Evolutionary conservation across 2,888 invertebrate genomes (phyloP).

Genomic region (Drosophila parthenogenetica): DNA sequence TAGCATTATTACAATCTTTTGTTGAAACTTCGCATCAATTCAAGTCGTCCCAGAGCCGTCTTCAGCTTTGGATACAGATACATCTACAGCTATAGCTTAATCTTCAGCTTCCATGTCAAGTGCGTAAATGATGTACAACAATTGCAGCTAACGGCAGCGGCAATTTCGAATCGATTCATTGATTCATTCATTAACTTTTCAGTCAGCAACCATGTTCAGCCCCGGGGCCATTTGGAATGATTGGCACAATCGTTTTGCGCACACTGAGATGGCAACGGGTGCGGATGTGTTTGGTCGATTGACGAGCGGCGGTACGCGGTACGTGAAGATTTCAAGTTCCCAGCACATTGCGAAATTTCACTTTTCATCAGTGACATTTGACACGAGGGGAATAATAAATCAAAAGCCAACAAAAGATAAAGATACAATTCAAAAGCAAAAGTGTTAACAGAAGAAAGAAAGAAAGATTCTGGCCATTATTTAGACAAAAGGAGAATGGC

Average conservation of each 20-base stretch:
- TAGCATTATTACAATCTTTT: slow-evolving; percentile 56
- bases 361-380: slow-evolving; percentile 74
- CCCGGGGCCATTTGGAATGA: slow-evolving; percentile 50
- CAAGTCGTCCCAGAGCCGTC: slow-evolving; percentile 4
- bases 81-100: not conserved
- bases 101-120: slow-evolving; percentile 51
- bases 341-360: slow-evolving; percentile 58
- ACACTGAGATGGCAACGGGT: slow-evolving; percentile 26
- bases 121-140: slow-evolving; percentile 64
- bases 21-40: slow-evolving; percentile 25
- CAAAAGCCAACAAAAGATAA: slow-evolving; percentile 37
- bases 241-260: slow-evolving; percentile 68
- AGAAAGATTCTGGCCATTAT: slow-evolving; percentile 36
- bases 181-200: slow-evolving; percentile 66
- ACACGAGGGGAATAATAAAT: slow-evolving; percentile 64
- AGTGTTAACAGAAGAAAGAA: not conserved
- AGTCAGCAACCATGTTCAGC: slow-evolving; percentile 53
- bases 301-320: not conserved
- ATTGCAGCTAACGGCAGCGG: slow-evolving; percentile 57
- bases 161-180: slow-evolving; percentile 49
- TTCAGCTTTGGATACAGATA: slow-evolving; percentile 21
- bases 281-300: not conserved
- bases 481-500: not conserved
- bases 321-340: slow-evolving; percentile 36
- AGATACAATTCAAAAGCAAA: slow-evolving; percentile 1